Conservation (phyloP, 2,113 vertebrate species). For the Mus pahari region DNA sequence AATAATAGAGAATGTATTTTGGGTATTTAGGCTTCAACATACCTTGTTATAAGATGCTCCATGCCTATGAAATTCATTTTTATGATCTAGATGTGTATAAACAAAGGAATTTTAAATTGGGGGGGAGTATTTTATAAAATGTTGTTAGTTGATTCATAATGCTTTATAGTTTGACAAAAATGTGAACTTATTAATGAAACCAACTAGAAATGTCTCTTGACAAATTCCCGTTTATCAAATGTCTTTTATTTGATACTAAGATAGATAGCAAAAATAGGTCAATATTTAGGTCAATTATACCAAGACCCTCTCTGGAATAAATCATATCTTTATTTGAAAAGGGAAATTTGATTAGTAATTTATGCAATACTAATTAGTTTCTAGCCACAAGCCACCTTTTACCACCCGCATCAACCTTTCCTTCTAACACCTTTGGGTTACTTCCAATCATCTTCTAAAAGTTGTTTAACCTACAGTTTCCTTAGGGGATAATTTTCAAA, state of each 20-base stretch:
- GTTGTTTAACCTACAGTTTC: slow-evolving; percentile 82
- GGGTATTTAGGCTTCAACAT: neutral
- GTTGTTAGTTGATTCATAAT: slow-evolving; percentile 28
- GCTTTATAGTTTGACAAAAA: neutral
- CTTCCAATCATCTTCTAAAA: slow-evolving; percentile 69
- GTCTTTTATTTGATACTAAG: slow-evolving; percentile 60
- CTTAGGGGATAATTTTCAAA: slow-evolving; percentile 80
- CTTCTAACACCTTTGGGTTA: slow-evolving; percentile 75
- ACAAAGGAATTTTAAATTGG: neutral
- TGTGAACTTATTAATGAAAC: slow-evolving; percentile 54
- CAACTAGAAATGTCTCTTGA: slow-evolving; percentile 39
- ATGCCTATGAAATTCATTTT: neutral
- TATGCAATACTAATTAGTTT: slow-evolving; percentile 82
- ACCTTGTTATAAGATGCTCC: slow-evolving; percentile 9
- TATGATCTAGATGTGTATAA: neutral
- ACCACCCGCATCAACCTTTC: slow-evolving; percentile 73
- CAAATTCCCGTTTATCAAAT: slow-evolving; percentile 53
- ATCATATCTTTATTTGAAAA: slow-evolving; percentile 80
- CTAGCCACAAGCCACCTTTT: slow-evolving; percentile 81
- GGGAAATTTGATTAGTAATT: slow-evolving; percentile 84
- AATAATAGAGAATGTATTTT: neutral
- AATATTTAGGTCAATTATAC: slow-evolving; percentile 83
- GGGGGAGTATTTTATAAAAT: neutral
- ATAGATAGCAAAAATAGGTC: slow-evolving; percentile 81
- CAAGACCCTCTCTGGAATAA: slow-evolving; percentile 83